Evolutionary conservation across 2,113 vertebrate genomes (phyloP).

Genomic region (Pardalotus punctatus): DNA sequence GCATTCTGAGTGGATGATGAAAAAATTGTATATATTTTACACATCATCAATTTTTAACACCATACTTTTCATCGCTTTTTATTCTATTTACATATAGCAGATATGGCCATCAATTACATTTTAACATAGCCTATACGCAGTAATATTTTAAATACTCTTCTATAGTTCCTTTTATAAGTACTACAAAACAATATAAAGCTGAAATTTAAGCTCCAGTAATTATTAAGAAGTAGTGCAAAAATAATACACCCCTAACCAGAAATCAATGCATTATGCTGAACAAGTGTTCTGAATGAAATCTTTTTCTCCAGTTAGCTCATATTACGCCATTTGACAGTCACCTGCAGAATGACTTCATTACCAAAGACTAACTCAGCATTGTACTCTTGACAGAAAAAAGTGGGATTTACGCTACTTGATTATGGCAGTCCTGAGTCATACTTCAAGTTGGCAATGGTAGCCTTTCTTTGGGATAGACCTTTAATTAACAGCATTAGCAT

Average conservation of each 20-base stretch:
- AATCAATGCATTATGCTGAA: background rate
- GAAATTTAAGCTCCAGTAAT: background rate
- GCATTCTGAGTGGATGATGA: background rate
- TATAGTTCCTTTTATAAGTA: background rate
- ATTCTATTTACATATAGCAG: background rate
- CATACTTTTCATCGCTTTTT: background rate
- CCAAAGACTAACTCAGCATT: background rate
- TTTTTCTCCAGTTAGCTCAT: background rate
- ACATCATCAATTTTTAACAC: background rate
- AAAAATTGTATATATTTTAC: background rate
- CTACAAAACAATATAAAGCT: background rate
- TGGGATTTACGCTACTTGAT: background rate
- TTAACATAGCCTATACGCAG: background rate
- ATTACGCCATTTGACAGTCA: background rate
- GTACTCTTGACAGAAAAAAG: background rate
- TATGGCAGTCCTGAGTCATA: background rate
- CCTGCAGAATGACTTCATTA: background rate
- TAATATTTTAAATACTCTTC: background rate
- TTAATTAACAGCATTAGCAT: background rate
- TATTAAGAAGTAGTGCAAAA: background rate
- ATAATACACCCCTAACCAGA: background rate
- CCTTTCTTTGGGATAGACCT: background rate
- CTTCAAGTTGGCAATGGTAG: background rate
- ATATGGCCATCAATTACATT: background rate
- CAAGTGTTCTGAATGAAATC: background rate